Evolutionary conservation across 2,113 vertebrate genomes (phyloP).

Genomic region (Bufo gargarizans): DNA sequence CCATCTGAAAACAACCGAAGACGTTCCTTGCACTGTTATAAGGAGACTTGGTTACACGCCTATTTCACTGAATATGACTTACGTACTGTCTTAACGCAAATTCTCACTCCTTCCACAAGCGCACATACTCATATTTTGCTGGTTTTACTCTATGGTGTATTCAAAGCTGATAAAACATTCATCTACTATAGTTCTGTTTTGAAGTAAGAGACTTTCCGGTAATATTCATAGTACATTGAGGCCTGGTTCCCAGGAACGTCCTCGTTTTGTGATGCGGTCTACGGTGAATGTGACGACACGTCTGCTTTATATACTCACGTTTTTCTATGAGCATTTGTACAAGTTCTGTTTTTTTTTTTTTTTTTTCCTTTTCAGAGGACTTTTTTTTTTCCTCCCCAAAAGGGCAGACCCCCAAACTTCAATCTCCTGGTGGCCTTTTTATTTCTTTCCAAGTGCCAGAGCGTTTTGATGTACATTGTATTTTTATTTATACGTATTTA

Average conservation of each 20-base stretch:
- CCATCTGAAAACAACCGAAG: background rate
- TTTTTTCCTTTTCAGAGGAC: background rate
- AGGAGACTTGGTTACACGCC: background rate
- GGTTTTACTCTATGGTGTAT: background rate
- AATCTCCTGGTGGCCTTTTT: conserved; percentile 66
- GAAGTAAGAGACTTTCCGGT: background rate
- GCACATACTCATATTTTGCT: background rate
- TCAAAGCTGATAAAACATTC: background rate
- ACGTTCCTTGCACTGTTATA: background rate
- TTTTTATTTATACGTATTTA: conserved; percentile 76
- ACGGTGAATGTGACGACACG: conserved; percentile 24
- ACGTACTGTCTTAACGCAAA: background rate
- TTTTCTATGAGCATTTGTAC: conserved; percentile 47
- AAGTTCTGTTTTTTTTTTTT: conserved; percentile 25
- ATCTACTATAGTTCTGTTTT: background rate
- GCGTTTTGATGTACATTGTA: conserved; percentile 67
- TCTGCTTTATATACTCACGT: conserved; percentile 31
- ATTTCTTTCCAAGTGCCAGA: conserved; percentile 73
- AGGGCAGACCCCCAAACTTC: conserved; percentile 39
- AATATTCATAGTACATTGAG: background rate
- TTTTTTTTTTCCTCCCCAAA: conserved; percentile 46
- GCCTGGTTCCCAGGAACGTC: background rate
- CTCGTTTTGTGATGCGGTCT: conserved; percentile 8
- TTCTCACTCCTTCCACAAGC: background rate
- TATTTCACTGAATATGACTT: background rate